Percentiles rank a stretch among this genome's conserved stretches.
These are phyloP conservation scores for Melipona bicolor DNA, from an alignment of 2,888 invertebrate species.

Conservation along the genomic window DNA sequence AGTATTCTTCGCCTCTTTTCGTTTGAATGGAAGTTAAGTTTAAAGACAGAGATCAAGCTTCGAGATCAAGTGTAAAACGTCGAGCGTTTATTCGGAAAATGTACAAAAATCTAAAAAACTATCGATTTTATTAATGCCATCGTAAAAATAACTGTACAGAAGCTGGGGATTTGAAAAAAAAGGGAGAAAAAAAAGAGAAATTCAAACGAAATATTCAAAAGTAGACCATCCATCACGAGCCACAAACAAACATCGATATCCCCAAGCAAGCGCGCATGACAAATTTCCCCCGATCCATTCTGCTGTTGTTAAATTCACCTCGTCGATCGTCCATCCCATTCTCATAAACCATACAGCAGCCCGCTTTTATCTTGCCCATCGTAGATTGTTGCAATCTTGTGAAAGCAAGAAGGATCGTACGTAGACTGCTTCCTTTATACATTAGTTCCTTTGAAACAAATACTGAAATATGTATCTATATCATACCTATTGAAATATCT, in stretches of 20 bases:
- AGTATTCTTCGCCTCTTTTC: background rate
- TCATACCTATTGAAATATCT: too few species aligned
- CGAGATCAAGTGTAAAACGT: background rate
- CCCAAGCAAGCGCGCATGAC: conserved; percentile 1
- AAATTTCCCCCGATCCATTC: conserved; percentile 26
- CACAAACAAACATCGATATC: conserved; percentile 36
- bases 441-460: too few species aligned
- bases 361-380: background rate
- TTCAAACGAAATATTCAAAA: background rate
- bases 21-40: background rate
- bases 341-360: background rate
- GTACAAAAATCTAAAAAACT: background rate
- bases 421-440: too few species aligned
- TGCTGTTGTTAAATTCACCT: conserved; percentile 18
- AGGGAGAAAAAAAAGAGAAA: too few species aligned
- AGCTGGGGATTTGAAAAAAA: background rate
- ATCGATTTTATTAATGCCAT: background rate
- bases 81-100: background rate
- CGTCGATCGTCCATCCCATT: background rate
- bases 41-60: too few species aligned
- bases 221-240: conserved; percentile 23
- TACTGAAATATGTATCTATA: too few species aligned
- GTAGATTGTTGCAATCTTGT: background rate
- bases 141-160: background rate
- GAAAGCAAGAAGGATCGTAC: background rate